phyloP scores from a whole-genome alignment of 1,140 invertebrate genomes.

The Trichomalopsis sarcophagae region DNA sequence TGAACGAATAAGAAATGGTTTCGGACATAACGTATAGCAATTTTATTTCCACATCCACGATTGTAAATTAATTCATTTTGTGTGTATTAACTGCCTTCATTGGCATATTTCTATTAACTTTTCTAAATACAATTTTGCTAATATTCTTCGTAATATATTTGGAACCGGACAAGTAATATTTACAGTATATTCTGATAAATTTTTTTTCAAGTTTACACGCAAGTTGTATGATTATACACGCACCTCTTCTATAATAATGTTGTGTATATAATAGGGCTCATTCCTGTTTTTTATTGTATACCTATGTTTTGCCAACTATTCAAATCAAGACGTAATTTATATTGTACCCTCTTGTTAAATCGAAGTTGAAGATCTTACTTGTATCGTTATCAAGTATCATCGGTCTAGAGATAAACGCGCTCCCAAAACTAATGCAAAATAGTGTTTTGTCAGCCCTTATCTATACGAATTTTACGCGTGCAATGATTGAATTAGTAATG shows the following conservation, averaged over 20 bases:
- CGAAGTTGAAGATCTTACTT: conserved; percentile 24
- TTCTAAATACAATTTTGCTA: too few relatives aligned
- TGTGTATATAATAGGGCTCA: not conserved
- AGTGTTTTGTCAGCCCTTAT: not conserved
- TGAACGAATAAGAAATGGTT: not conserved
- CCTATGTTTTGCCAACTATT: not conserved
- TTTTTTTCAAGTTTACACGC: not conserved
- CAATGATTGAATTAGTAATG: not conserved
- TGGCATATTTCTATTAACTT: too few relatives aligned
- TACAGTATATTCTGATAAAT: not conserved
- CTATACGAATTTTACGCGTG: too few relatives aligned
- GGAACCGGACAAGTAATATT: not conserved
- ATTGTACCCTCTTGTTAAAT: not conserved
- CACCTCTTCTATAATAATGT: not conserved
- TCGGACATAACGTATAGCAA: not conserved
- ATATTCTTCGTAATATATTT: not conserved
- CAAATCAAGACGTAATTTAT: conserved; percentile 1
- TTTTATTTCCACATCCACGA: not conserved
- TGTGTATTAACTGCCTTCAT: not conserved
- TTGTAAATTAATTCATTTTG: not conserved
- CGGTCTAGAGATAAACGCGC: conserved; percentile 7
- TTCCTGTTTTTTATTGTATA: not conserved
- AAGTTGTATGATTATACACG: not conserved
- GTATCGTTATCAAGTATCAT: not conserved
- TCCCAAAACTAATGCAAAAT: not conserved